These are phyloP conservation scores for Oxystoma pomonae DNA, from an alignment of 2,888 invertebrate genomes.

Conservation along the genomic window DNA sequence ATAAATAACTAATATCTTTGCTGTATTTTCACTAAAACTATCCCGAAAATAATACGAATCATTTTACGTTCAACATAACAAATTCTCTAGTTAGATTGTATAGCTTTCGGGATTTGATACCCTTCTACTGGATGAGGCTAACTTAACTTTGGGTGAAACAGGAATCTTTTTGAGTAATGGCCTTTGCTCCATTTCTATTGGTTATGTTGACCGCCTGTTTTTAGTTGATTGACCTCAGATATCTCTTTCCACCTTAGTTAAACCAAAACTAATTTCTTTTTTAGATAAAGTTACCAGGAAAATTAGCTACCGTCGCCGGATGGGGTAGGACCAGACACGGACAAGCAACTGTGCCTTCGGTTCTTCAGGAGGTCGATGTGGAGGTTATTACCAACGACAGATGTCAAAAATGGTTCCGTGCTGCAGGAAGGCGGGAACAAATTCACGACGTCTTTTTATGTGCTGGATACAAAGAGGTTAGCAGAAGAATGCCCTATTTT, in stretches of 20 bases:
- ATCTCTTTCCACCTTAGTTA: background rate
- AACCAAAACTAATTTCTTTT: constrained; percentile 20
- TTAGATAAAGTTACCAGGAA: constrained; percentile 72
- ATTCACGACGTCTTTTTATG: constrained; percentile 91
- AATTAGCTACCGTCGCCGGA: constrained; percentile 87
- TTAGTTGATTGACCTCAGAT: background rate
- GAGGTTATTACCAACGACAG: constrained; percentile 86
- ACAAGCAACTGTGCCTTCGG: constrained; percentile 80
- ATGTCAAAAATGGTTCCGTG: constrained; percentile 89
- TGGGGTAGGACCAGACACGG: constrained; percentile 92
- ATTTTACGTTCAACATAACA: no score
- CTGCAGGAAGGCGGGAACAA: constrained; percentile 85
- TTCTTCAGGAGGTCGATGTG: constrained; percentile 79
- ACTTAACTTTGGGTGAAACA: no score
- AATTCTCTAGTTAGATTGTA: no score
- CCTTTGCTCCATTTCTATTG: no score
- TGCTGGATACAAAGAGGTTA: constrained; percentile 88
- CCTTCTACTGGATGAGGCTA: no score
- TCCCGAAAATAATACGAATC: no score
- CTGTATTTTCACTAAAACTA: no score
- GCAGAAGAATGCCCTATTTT: constrained; percentile 26
- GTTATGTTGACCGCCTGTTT: no score
- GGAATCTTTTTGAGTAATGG: no score
- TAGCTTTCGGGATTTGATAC: no score
- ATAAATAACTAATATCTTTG: no score